Base-by-base conservation (phyloP, 1,140 invertebrate genomes). In the Steinernema feltiae region DNA sequence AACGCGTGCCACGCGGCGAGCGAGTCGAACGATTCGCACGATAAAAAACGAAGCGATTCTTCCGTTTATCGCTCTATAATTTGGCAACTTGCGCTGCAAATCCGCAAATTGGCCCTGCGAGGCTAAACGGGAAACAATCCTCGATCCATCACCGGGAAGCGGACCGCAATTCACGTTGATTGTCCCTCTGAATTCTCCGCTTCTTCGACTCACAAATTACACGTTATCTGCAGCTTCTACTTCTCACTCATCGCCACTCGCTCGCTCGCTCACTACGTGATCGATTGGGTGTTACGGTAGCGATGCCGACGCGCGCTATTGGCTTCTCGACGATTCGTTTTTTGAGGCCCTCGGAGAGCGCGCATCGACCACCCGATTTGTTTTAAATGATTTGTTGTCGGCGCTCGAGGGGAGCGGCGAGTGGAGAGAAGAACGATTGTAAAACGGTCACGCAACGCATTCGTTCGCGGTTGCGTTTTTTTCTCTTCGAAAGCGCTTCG, bases 321-420 rank as follows among this genome's bases (percentile, higher is more conserved):
- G 12, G 53, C 53, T 17, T n/a, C 3, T 63, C 24, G 53, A 7
- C 53, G 53, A 7, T 7, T 21, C 53, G 53, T 63, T 63, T 63
- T 63, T 63, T 63, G 53, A 15, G 53, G 53, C 53, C 53, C 53
- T 63, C 53, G 53, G 53, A 63, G 53, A 27, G 24, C 53, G 53
- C 53, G 53, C 12, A 15, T 7, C 53, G 53, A 63, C 53, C 53
- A 63, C 53, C 53, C 53, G 53, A 63, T 63, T 63, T 63, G 53
- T 63, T 63, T 63, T 12, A 63, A 63, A 63, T 63, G 53, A 63
- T 63, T 63, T 63, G 53, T 63, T 63, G 53, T 27, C 53, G 53
- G 35, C 35, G 35, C 35, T 18, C 7, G 35, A 7, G 7, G 35
- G 35, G 7, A 18, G 35, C 35, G 35, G 35, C 18, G 35, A 41